These are phyloP conservation scores for Cygnus buccinator DNA, from an alignment of 2,113 vertebrate species.

Conservation along the genomic window DNA sequence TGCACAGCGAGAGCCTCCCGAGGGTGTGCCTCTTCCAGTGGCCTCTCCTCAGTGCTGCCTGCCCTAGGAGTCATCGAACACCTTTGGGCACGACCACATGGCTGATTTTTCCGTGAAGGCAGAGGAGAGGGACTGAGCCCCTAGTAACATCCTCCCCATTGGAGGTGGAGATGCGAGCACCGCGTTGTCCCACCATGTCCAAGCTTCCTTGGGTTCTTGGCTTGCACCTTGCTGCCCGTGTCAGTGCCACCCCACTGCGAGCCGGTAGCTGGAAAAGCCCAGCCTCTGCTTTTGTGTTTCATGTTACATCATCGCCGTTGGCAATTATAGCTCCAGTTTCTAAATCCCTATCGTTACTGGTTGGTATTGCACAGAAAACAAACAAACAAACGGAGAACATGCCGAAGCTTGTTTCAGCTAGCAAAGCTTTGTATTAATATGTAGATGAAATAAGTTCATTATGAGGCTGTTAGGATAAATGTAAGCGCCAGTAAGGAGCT, in stretches of 20 bases:
- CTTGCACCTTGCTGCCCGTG: fast-evolving
- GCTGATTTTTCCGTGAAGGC: background rate
- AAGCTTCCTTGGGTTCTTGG: fast-evolving
- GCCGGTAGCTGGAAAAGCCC: background rate
- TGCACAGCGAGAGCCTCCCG: background rate
- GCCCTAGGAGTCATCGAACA: background rate
- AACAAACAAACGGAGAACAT: background rate
- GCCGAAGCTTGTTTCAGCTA: background rate
- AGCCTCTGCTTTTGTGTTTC: background rate
- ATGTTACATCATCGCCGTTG: background rate
- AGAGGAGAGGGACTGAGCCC: background rate
- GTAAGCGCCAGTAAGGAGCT: background rate
- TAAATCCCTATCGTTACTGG: slow-evolving; percentile 26
- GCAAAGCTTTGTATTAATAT: background rate
- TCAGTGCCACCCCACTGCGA: background rate
- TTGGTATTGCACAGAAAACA: background rate
- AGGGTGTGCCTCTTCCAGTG: background rate
- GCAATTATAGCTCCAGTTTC: background rate
- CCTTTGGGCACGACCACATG: background rate
- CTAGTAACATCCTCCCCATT: background rate
- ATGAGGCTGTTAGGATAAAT: background rate
- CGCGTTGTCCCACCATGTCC: background rate
- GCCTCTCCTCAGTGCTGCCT: background rate
- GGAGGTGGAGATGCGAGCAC: fast-evolving
- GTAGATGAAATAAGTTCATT: background rate